Base-by-base conservation (phyloP, 2,797 vertebrate species). In the Scolopax rusticola region DNA sequence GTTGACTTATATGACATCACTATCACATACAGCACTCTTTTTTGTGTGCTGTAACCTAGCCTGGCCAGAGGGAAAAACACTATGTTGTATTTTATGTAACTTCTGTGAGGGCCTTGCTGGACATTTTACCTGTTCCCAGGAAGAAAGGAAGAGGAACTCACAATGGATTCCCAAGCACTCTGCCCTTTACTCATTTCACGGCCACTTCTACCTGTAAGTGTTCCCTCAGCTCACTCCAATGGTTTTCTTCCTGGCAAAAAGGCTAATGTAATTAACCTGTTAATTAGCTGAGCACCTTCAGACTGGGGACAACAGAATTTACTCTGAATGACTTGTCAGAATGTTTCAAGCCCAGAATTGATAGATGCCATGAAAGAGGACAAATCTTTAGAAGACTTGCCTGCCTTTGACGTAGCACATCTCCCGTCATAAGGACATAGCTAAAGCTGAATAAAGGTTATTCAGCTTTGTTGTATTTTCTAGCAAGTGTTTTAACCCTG, bases 151-250 rank as follows among this genome's bases (percentile, higher is more conserved):
- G 53, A 60, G 60, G 9, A 67, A 41, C 9, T 24, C 27, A 59
- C 14, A 56, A 36, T 56, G 36, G 13, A n/a, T 74, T 53, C 9
- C n/a, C 30, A 18, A 38, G 4, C 17, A 65, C 7, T 48, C 38
- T 0, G 0, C 3, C 30, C 15, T 75, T 68, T n/a, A 23, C 21
- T 61, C 1, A 25, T 64, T 90, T 80, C 32, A 15, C 13, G 28
- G 23, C 15, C 24, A 11, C 38, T 75, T 89, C 51, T 71, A 7
- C 27, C 32, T 30, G 20, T 8, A 73, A 40, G 1, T 11, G 21
- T 59, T 54, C 20, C 25, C 6, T 70, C 48, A 36, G 16, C 5
- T 85, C 4, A 4, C 27, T 56, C 5, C 21, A 70, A 28, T n/a
- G 30, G 20, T 51, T 63, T 96, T 53, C 21, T 38, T 9, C 9